phyloP scores from a whole-genome alignment of 1,140 invertebrate species.

The Lasioglossum albipes region DNA sequence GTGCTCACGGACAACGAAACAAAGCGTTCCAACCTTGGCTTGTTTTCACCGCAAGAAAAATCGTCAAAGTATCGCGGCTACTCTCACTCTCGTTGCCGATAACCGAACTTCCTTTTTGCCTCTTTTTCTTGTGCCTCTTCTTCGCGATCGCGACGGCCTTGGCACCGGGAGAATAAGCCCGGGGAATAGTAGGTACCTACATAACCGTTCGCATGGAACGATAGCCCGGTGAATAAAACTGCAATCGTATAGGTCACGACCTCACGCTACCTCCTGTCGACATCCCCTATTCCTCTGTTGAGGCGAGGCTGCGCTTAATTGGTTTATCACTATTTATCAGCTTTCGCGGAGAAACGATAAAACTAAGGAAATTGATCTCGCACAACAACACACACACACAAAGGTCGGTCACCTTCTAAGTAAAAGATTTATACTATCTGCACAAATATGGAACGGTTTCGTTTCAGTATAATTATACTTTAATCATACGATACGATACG shows the following conservation, averaged over 20 bases:
- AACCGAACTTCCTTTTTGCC: conserved; percentile 35
- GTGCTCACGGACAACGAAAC: conserved; percentile 37
- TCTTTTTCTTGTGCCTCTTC: conserved; percentile 42
- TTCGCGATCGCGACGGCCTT: conserved; percentile 44
- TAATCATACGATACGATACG: too few species aligned
- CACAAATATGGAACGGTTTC: too few species aligned
- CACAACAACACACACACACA: too few species aligned
- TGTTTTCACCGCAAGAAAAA: conserved; percentile 61
- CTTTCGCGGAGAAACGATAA: neutral
- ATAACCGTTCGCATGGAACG: neutral
- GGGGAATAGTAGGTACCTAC: neutral
- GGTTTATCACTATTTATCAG: neutral
- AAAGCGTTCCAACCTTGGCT: conserved; percentile 61
- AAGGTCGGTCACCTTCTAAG: neutral
- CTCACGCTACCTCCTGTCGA: neutral
- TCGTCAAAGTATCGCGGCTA: conserved; percentile 52
- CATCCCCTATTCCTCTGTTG: neutral
- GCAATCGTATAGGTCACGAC: neutral
- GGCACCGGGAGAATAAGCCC: neutral
- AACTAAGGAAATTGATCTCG: neutral
- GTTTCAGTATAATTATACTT: too few species aligned
- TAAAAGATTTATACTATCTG: too few species aligned
- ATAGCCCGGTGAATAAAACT: neutral
- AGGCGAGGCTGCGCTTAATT: neutral
- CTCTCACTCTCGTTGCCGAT: conserved; percentile 55